Percentiles rank a stretch among this genome's conserved stretches.
phyloP scores from a whole-genome alignment of 2,113 vertebrate species.

The Bettongia penicillata region DNA sequence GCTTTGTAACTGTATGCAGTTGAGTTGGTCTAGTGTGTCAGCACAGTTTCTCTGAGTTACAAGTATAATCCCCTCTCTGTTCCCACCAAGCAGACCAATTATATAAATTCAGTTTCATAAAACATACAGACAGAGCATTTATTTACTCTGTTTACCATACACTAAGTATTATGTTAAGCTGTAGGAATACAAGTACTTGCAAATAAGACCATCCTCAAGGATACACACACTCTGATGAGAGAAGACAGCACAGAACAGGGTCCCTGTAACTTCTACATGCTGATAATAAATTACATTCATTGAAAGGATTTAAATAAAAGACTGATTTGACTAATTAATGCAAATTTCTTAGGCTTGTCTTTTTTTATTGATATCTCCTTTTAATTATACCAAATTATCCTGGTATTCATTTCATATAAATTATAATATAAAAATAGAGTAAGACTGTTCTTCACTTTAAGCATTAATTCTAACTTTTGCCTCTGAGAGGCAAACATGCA shows the following conservation, averaged over 20 bases:
- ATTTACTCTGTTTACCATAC: neutral
- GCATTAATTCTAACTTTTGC: neutral
- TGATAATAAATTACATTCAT: slow-evolving; percentile 39
- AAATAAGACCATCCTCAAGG: neutral
- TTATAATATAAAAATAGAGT: neutral
- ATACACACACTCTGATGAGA: neutral
- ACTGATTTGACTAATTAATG: neutral
- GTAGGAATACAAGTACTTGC: neutral
- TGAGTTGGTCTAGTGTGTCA: neutral
- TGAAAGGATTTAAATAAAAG: slow-evolving; percentile 24
- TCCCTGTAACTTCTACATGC: neutral
- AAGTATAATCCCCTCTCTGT: neutral
- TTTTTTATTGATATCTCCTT: neutral
- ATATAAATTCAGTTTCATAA: neutral
- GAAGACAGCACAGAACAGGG: neutral
- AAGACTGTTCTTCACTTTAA: neutral
- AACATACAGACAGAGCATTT: neutral
- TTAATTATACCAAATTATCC: slow-evolving; percentile 2
- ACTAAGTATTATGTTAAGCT: neutral
- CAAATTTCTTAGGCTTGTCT: neutral
- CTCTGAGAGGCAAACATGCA: neutral
- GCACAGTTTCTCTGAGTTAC: neutral
- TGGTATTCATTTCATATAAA: neutral
- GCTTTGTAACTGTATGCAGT: neutral
- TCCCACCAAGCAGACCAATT: neutral